phyloP scores from a whole-genome alignment of 2,113 vertebrate species.

The Anarhynchus alexandrinus region DNA sequence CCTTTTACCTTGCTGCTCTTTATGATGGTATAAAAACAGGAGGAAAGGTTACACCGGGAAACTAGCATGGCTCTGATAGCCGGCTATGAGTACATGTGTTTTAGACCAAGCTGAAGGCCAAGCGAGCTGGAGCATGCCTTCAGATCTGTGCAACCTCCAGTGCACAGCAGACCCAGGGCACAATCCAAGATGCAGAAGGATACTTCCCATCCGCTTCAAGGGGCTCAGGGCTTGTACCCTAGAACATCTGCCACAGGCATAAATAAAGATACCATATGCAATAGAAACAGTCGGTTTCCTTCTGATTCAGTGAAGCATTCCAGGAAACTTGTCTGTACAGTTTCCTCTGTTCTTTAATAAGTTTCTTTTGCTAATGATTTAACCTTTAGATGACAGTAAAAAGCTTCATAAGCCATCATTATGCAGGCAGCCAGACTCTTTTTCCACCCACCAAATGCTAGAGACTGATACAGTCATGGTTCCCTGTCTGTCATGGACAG shows the following conservation, averaged over 20 bases:
- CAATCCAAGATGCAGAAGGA: background rate
- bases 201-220: background rate
- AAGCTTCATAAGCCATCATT: background rate
- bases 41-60: background rate
- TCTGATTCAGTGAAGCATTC: background rate
- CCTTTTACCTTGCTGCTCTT: background rate
- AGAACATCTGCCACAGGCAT: background rate
- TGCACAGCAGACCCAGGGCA: background rate
- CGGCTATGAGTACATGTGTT: background rate
- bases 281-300: background rate
- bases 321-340: background rate
- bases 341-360: background rate
- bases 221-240: background rate
- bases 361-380: background rate
- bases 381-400: background rate
- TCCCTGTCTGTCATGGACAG: background rate
- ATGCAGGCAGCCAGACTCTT: background rate
- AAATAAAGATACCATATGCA: background rate
- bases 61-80: background rate
- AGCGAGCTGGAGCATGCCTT: accelerated
- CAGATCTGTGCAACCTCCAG: background rate
- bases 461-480: background rate
- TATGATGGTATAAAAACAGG: background rate
- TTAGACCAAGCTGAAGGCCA: background rate
- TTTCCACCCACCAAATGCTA: background rate